These are phyloP conservation scores for Leucopternis melanops DNA, from an alignment of 2,113 vertebrate species.

Conservation along the genomic window DNA sequence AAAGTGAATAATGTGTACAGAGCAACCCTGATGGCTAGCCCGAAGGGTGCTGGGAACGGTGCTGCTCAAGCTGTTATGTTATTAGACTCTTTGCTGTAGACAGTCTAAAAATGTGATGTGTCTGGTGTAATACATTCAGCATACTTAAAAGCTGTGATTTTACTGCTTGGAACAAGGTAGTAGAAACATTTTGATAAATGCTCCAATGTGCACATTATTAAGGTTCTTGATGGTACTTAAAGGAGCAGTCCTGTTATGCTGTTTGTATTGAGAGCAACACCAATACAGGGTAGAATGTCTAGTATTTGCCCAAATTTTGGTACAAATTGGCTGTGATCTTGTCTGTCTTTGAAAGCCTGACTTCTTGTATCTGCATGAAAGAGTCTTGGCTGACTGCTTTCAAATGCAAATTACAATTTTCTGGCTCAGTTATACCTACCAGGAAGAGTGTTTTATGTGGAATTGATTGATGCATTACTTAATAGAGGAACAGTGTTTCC, in stretches of 20 bases:
- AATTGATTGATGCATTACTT: not conserved
- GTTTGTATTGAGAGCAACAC: not conserved
- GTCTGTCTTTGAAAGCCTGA: not conserved
- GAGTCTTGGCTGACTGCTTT: not conserved
- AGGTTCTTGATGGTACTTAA: not conserved
- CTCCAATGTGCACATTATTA: not conserved
- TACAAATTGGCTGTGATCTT: not conserved
- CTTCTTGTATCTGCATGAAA: not conserved
- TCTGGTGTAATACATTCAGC: not conserved
- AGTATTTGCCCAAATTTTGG: not conserved
- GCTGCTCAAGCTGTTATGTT: constrained; percentile 2
- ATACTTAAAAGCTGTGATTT: constrained; percentile 4
- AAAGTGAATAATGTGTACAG: constrained; percentile 10
- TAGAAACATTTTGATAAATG: constrained; percentile 51
- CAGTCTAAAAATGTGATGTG: not conserved
- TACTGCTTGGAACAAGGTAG: not conserved
- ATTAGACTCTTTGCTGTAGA: not conserved
- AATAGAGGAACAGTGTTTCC: not conserved
- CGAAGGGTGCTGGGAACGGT: not conserved
- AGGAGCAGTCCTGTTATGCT: not conserved
- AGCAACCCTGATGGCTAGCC: not conserved
- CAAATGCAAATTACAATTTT: not conserved
- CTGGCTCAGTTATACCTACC: not conserved
- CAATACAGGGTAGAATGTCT: not conserved
- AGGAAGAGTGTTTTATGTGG: not conserved